Conservation (phyloP, 2,888 invertebrate species). For the Ophion costatus region DNA sequence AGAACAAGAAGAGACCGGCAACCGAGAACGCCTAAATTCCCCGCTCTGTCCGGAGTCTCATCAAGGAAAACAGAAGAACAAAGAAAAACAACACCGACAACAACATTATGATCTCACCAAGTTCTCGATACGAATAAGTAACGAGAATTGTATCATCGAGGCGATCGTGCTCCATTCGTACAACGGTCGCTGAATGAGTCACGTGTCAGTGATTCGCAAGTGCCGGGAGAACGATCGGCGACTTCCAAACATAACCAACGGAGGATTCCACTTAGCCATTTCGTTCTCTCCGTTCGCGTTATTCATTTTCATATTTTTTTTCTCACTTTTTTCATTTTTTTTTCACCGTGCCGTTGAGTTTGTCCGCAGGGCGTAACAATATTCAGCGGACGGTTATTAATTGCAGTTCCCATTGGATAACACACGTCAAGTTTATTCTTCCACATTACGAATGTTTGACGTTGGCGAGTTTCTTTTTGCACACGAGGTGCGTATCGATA, state of each 20-base stretch:
- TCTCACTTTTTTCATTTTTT: not conserved
- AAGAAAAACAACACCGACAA: not conserved
- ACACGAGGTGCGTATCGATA: not conserved
- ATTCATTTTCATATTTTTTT: not conserved
- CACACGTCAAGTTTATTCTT: constrained; percentile 23
- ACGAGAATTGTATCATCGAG: constrained; percentile 5
- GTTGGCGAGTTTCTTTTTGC: constrained; percentile 21
- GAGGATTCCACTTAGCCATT: not conserved
- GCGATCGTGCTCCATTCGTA: constrained; percentile 3
- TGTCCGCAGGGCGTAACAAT: not conserved
- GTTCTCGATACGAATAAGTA: constrained; percentile 33
- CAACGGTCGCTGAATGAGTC: not conserved
- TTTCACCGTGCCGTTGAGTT: not conserved
- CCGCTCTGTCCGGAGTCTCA: constrained; percentile 10
- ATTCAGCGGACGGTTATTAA: not conserved
- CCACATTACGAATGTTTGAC: constrained; percentile 26
- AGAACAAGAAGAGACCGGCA: constrained; percentile 80
- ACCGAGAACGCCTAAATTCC: constrained; percentile 78
- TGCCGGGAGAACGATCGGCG: not conserved
- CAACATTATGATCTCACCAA: constrained; percentile 52
- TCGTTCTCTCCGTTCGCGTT: not conserved
- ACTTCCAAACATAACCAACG: not conserved
- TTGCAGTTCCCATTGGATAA: not conserved
- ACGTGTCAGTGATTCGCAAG: not conserved
- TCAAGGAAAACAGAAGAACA: constrained; percentile 12